Percentiles rank a stretch among this genome's conserved stretches.
Conservation (phyloP, 2,888 invertebrate genomes). For the Pantelozetes paolii region DNA sequence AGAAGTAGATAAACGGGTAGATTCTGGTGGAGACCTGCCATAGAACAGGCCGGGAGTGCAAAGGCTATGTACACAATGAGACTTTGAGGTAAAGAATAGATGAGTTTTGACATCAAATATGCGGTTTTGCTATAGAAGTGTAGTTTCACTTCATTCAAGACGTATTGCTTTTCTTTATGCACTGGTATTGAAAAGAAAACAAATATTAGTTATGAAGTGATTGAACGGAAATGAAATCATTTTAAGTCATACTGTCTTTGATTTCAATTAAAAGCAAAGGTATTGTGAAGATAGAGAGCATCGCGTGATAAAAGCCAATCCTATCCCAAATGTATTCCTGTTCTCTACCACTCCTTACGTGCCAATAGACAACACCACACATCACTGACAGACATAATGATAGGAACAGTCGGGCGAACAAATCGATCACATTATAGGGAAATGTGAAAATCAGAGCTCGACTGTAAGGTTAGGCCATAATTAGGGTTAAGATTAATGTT, state of each 20-base stretch:
- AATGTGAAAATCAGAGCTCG: constrained; percentile 68
- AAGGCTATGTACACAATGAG: constrained; percentile 76
- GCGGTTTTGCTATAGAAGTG: constrained; percentile 73
- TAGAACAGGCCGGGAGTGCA: constrained; percentile 66
- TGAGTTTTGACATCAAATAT: constrained; percentile 73
- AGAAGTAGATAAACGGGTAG: constrained; percentile 50
- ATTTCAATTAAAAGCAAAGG: constrained; percentile 63
- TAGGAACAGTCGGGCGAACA: constrained; percentile 71
- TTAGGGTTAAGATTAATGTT: too few species aligned
- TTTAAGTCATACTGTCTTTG: constrained; percentile 49
- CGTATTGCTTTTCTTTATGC: constrained; percentile 40
- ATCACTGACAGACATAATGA: constrained; percentile 76
- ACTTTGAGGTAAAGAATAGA: constrained; percentile 72
- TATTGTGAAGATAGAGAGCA: constrained; percentile 72
- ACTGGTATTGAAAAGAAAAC: constrained; percentile 1
- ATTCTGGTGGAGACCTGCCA: constrained; percentile 51
- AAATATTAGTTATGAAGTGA: constrained; percentile 15
- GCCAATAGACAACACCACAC: constrained; percentile 84
- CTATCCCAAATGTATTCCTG: constrained; percentile 56
- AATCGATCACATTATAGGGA: constrained; percentile 73
- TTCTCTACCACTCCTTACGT: constrained; percentile 60
- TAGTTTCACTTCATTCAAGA: constrained; percentile 64
- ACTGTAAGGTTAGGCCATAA: constrained; percentile 49
- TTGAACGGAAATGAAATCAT: background rate
- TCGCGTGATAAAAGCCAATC: constrained; percentile 78